These are phyloP conservation scores for Drosophila nasuta DNA, from an alignment of 1,140 invertebrate genomes.

Conservation along the genomic window DNA sequence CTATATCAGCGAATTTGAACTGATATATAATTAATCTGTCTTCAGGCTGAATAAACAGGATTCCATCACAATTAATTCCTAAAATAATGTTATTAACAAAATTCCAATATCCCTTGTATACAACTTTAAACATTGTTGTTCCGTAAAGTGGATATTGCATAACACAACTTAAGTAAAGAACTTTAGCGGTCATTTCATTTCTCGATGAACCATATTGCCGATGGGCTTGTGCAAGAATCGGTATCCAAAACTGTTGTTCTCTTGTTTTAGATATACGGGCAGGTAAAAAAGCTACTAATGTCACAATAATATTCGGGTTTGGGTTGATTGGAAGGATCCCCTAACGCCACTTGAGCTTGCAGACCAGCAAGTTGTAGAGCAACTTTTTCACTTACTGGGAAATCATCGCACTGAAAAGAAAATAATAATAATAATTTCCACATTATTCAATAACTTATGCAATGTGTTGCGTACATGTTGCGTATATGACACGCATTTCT, in stretches of 20 bases:
- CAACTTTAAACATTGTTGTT: constrained; percentile 96
- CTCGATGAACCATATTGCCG: constrained; percentile 95
- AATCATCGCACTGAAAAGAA: constrained; percentile 93
- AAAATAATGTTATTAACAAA: constrained; percentile 89
- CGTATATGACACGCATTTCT: no score
- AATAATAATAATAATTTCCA: neutral
- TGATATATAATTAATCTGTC: constrained; percentile 96
- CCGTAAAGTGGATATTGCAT: constrained; percentile 99
- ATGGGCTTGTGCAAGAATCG: constrained; percentile 94
- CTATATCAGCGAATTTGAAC: constrained; percentile 94
- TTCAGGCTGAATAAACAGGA: constrained; percentile 94
- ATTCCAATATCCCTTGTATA: constrained; percentile 96
- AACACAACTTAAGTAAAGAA: constrained; percentile 97
- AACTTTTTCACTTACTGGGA: constrained; percentile 97
- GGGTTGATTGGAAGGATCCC: constrained; percentile 89
- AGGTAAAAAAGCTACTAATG: constrained; percentile 92
- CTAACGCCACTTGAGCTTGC: constrained; percentile 96
- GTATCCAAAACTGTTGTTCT: constrained; percentile 93
- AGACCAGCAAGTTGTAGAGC: constrained; percentile 96
- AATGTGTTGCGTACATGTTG: no score
- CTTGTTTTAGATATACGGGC: constrained; percentile 90
- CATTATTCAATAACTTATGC: no score
- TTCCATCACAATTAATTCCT: constrained; percentile 96
- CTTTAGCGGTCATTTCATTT: constrained; percentile 95
- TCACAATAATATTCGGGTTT: constrained; percentile 92